phyloP scores from a whole-genome alignment of 2,797 vertebrate species.

The Schizopygopsis malacanthus region DNA sequence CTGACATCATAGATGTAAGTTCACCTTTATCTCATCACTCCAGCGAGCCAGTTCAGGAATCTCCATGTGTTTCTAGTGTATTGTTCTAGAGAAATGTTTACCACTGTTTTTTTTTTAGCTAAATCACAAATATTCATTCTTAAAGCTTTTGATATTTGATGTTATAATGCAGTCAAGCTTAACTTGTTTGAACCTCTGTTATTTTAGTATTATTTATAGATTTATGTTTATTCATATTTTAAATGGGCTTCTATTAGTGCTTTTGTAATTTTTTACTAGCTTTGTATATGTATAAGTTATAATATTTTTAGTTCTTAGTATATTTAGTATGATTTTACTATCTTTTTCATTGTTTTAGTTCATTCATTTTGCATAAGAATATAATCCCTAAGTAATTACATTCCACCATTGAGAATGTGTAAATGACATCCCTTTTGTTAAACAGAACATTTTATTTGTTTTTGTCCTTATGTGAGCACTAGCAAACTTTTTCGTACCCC shows the following conservation, averaged over 20 bases:
- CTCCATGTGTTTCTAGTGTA: neutral
- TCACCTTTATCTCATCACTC: conserved; percentile 37
- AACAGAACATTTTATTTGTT: neutral
- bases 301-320: neutral
- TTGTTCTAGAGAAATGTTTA: neutral
- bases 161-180: neutral
- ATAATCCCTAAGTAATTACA: neutral
- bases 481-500: neutral
- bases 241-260: neutral
- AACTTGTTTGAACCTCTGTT: neutral
- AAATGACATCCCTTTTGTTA: neutral
- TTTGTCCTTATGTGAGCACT: neutral
- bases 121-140: neutral
- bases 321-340: neutral
- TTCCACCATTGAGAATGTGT: neutral
- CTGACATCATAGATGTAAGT: conserved; percentile 98
- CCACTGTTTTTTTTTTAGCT: neutral
- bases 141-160: neutral
- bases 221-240: neutral
- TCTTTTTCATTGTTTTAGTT: neutral
- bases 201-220: neutral
- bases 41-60: neutral
- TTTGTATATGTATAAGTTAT: neutral
- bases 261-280: too few species aligned
- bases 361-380: neutral